Percentiles rank a stretch among this genome's conserved stretches.
Evolutionary conservation across 2,113 vertebrate species (phyloP).

Genomic region (Xiphophorus hellerii): DNA sequence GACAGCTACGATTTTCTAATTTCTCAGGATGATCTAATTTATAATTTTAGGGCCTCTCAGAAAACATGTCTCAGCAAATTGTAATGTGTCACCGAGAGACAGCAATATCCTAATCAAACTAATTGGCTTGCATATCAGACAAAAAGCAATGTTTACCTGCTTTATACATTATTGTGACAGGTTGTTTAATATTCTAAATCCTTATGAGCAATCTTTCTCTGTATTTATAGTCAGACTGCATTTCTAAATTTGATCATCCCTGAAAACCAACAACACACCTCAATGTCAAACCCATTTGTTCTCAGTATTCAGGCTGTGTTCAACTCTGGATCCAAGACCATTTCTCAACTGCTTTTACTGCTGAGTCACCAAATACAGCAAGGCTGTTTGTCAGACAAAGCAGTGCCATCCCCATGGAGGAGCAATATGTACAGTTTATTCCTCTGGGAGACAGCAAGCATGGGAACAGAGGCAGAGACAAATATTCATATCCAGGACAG

Average conservation of each 20-base stretch:
- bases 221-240: conserved; percentile 3
- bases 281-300: conserved; percentile 14
- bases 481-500: conserved; percentile 31
- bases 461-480: conserved; percentile 18
- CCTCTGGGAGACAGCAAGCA: conserved; percentile 29
- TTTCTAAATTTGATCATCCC: conserved; percentile 13
- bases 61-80: conserved; percentile 15
- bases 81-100: conserved; percentile 21
- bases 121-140: neutral
- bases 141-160: too few relatives aligned
- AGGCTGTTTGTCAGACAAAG: conserved; percentile 64
- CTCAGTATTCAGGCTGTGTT: conserved; percentile 31
- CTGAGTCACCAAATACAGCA: conserved; percentile 67
- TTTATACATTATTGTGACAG: neutral
- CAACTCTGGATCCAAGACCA: conserved; percentile 49
- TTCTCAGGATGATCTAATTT: conserved; percentile 19
- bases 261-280: neutral
- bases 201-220: neutral
- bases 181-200: neutral
- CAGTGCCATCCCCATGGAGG: conserved; percentile 51
- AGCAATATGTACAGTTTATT: conserved; percentile 56
- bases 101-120: conserved; percentile 7
- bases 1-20: conserved; percentile 10
- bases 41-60: conserved; percentile 10
- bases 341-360: conserved; percentile 55